Base-by-base conservation (phyloP, 2,888 invertebrate genomes). In the Byasa hedistus region DNA sequence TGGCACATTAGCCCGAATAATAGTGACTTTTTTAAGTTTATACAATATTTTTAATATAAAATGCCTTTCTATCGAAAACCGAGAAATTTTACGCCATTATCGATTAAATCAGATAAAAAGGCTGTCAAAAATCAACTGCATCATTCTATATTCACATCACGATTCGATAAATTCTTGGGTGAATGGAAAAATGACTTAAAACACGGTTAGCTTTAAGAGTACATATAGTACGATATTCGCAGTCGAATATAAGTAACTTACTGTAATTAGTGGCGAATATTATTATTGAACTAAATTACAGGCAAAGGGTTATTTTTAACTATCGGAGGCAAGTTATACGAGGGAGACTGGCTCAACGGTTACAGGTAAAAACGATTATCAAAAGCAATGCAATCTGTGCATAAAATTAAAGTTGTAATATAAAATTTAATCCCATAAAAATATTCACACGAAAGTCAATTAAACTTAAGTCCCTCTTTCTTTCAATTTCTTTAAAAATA, bases 331-430 rank as follows among this genome's bases (percentile, higher is more conserved):
- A 87, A 91, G 78, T 76, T 93, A n/a, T 95, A 94, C 72, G 94
- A 94, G 85, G 94, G 94, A 0, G 93, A 94, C 72, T 94, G 94
- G 92, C 75, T 79, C 58, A 79, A 89, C 64, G 92, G 92, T 57
- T 90, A 83, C 71, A 89, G 92, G 91, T 90, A 74, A 39, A 12
- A 51, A 27, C n/a, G 15, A 7, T 19, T 57, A 59, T 48, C n/a
- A 24, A 39, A 24, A 32, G 10, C 7, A 7, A 32, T 32, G 32
- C 10, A 10, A 32, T 10, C 8, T 32, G 32, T 32, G 10, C 10
- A 1, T 32, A 27, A 7, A n/a, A n/a, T n/a, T n/a, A n/a, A n/a
- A n/a, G n/a, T n/a, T n/a, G n/a, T n/a, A n/a, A n/a, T n/a, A n/a
- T n/a, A n/a, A n/a, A n/a, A n/a, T n/a, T n/a, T n/a, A n/a, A 48